phyloP scores from a whole-genome alignment of 2,113 vertebrate species.

The Lophura nycthemera region DNA sequence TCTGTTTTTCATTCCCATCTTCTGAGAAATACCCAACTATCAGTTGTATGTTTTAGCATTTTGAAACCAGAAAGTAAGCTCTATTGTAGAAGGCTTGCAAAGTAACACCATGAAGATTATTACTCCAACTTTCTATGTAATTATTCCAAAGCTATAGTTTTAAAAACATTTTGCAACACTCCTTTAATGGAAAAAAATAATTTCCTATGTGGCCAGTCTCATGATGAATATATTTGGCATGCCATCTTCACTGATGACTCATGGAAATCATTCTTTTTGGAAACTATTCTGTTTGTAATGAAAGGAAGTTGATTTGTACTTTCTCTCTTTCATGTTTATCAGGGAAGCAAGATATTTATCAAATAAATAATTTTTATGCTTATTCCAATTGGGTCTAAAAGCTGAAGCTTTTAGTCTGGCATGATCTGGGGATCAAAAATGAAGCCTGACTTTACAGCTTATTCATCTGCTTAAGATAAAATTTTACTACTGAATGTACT shows the following conservation, averaged over 20 bases:
- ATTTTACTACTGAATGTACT: background rate
- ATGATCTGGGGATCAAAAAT: background rate
- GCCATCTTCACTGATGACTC: background rate
- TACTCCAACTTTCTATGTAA: conserved; percentile 7
- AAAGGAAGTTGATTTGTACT: background rate
- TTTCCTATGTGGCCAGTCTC: background rate
- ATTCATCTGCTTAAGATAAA: background rate
- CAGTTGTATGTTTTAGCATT: background rate
- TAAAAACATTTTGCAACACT: conserved; percentile 7
- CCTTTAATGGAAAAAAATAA: background rate
- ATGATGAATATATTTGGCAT: conserved; percentile 11
- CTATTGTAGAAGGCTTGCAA: background rate
- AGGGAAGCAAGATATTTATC: background rate
- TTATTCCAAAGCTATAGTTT: background rate
- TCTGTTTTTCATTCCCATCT: background rate
- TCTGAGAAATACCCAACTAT: background rate
- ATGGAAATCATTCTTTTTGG: background rate
- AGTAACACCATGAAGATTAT: background rate
- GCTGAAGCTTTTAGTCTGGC: background rate
- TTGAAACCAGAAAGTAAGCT: background rate
- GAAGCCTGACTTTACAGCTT: background rate
- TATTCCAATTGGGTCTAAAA: background rate
- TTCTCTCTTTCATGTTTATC: background rate
- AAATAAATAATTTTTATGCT: background rate
- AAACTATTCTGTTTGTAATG: background rate